Conservation (phyloP, 2,888 invertebrate species). For the Odontocerum albicorne region DNA sequence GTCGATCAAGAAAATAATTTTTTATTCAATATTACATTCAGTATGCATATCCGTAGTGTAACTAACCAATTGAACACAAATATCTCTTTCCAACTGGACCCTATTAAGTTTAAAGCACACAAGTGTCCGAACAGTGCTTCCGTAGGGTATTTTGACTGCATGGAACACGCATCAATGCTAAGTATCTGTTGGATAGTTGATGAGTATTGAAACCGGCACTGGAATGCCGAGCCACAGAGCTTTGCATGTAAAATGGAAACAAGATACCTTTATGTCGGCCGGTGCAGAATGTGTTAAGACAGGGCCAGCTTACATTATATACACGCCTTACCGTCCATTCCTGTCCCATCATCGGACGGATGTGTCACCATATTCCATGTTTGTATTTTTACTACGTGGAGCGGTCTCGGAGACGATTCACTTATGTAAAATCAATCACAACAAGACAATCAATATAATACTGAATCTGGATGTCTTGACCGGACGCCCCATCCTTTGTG, state of each 20-base stretch:
- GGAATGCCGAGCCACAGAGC: background rate
- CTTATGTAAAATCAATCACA: background rate
- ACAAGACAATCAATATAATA: background rate
- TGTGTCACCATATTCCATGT: background rate
- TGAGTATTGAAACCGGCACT: slow-evolving; percentile 1
- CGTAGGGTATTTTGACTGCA: background rate
- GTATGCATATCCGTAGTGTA: no score
- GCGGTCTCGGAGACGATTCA: no score
- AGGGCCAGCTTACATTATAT: slow-evolving; percentile 22
- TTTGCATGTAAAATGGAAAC: no score
- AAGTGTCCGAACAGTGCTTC: background rate
- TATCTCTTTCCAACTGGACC: no score
- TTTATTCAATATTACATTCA: no score
- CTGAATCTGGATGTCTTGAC: background rate
- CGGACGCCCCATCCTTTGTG: background rate
- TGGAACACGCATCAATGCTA: background rate
- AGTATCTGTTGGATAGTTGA: background rate
- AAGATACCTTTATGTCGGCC: background rate
- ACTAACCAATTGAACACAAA: no score
- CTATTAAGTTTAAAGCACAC: no score
- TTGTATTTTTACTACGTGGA: no score
- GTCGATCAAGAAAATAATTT: no score
- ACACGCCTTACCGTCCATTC: slow-evolving; percentile 1
- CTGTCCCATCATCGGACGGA: no score
- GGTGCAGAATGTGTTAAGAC: slow-evolving; percentile 30